These are phyloP conservation scores for Pelobates fuscus DNA, from an alignment of 2,113 vertebrate genomes.

Conservation along the genomic window DNA sequence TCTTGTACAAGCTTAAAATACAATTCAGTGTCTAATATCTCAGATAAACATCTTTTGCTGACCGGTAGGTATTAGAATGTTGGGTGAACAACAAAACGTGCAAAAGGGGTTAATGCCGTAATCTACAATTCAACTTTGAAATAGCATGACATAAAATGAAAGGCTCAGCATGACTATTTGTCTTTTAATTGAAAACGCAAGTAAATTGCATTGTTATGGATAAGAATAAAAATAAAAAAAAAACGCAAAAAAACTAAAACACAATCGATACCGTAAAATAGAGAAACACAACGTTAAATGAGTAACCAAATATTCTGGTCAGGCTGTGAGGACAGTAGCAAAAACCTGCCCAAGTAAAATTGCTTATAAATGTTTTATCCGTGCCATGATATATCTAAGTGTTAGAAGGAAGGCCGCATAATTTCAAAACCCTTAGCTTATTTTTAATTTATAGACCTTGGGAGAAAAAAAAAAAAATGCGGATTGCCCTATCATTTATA, in stretches of 20 bases:
- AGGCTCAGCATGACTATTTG: no score
- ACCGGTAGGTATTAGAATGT: background rate
- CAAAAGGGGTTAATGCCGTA: no score
- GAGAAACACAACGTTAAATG: constrained; percentile 21
- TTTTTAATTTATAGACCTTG: constrained; percentile 83
- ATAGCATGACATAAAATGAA: no score
- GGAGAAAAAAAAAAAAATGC: constrained; percentile 64
- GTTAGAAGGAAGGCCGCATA: constrained; percentile 63
- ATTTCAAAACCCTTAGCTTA: constrained; percentile 78
- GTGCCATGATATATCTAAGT: constrained; percentile 65
- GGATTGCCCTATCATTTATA: constrained; percentile 82
- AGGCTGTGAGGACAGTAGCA: constrained; percentile 50
- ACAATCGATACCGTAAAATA: no score
- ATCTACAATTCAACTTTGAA: no score
- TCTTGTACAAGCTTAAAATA: background rate
- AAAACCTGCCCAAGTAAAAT: constrained; percentile 62
- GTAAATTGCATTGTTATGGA: no score
- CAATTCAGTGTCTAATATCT: background rate
- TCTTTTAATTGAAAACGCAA: background rate
- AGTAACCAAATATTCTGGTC: constrained; percentile 25
- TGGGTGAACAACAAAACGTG: no score
- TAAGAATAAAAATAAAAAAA: no score
- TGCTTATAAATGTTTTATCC: constrained; percentile 71
- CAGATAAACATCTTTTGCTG: background rate
- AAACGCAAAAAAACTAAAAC: no score